Percentiles rank a stretch among this genome's conserved stretches.
Conservation (phyloP, 2,888 invertebrate genomes). For the Arctia plantaginis region DNA sequence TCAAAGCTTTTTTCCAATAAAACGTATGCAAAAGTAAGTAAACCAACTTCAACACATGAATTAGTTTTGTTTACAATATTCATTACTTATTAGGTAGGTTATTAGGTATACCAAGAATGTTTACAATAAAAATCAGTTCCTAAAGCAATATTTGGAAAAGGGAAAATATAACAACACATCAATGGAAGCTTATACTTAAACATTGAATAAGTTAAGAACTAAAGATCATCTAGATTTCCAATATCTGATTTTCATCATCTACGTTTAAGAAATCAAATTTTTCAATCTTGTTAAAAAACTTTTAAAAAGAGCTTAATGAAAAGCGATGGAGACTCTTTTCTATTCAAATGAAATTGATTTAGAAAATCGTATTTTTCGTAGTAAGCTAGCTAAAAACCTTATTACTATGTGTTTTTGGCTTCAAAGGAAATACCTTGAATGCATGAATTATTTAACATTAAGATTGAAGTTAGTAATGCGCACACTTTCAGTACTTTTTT, state of each 20-base stretch:
- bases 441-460: background rate
- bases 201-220: background rate
- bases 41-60: too few relatives aligned
- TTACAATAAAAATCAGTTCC: background rate
- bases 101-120: background rate
- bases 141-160: background rate
- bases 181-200: background rate
- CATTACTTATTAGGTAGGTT: background rate
- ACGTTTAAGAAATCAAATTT: conserved; percentile 54
- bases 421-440: background rate
- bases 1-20: too few relatives aligned
- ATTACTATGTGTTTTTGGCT: background rate
- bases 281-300: conserved; percentile 52
- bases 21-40: too few relatives aligned
- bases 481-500: too few relatives aligned
- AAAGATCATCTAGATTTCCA: conserved; percentile 4
- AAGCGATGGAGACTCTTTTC: conserved; percentile 35
- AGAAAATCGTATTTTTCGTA: conserved; percentile 21
- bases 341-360: conserved; percentile 43
- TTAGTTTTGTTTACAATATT: background rate
- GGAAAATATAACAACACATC: background rate
- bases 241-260: conserved; percentile 31
- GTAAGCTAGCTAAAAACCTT: conserved; percentile 14
- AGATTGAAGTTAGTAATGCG: too few relatives aligned
- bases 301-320: conserved; percentile 42